These are phyloP conservation scores for Chloropsis hardwickii DNA, from an alignment of 2,113 vertebrate species.

Conservation along the genomic window DNA sequence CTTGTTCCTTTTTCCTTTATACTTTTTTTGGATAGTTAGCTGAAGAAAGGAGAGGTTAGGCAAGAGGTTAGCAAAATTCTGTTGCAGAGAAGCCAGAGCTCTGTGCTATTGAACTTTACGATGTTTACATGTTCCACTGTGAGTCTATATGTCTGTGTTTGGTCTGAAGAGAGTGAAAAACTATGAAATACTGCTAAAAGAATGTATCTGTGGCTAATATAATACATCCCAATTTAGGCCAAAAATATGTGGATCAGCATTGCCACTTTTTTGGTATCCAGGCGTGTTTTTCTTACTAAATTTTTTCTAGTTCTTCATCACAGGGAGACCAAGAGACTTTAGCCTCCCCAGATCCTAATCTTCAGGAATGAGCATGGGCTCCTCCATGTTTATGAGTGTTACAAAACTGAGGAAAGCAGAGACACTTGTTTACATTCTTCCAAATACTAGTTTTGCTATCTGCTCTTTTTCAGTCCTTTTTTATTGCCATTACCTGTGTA, in stretches of 20 bases:
- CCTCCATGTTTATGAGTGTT: neutral
- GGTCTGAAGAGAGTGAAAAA: neutral
- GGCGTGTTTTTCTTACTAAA: fast-evolving
- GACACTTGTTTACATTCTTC: neutral
- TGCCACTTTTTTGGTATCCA: neutral
- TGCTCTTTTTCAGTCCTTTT: neutral
- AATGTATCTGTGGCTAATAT: neutral
- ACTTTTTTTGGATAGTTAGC: neutral
- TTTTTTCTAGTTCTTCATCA: neutral
- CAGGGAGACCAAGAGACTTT: neutral
- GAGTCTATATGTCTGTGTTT: neutral
- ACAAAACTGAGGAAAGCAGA: neutral
- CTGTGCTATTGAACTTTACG: neutral
- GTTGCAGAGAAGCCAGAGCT: neutral
- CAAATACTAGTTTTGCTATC: neutral
- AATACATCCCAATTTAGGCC: neutral
- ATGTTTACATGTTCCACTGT: neutral
- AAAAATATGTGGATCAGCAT: neutral
- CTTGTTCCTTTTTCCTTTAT: neutral
- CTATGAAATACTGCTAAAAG: neutral
- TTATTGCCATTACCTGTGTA: neutral
- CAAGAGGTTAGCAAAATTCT: neutral
- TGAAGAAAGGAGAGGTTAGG: neutral
- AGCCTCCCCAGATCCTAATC: neutral
- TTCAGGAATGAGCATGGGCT: neutral